Evolutionary conservation across 2,797 vertebrate species (phyloP).

Genomic region (Eupleurogrammus muticus): DNA sequence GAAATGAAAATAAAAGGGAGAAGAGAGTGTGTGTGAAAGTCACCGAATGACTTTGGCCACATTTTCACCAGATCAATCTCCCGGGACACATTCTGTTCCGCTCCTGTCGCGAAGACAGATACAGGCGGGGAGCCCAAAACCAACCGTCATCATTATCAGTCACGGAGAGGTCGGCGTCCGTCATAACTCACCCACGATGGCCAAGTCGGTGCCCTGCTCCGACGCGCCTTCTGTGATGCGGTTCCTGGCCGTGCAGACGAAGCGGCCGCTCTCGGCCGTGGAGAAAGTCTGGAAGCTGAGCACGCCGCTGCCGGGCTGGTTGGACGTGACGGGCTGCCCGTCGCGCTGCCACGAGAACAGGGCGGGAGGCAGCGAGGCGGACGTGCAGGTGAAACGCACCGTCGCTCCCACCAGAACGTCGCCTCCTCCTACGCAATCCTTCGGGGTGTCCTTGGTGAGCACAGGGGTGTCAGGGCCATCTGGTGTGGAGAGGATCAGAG

Average conservation of each 20-base stretch:
- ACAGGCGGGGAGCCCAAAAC: conserved; percentile 57
- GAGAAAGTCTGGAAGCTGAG: conserved; percentile 81
- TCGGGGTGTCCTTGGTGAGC: conserved; percentile 66
- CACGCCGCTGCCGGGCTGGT: conserved; percentile 68
- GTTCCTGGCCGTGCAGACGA: conserved; percentile 79
- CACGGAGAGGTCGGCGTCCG: conserved; percentile 47
- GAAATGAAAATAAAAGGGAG: conserved; percentile 45
- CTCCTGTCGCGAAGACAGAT: conserved; percentile 74
- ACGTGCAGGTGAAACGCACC: conserved; percentile 76
- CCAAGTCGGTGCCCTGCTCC: conserved; percentile 64
- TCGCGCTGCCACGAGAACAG: conserved; percentile 78
- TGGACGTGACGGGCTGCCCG: conserved; percentile 62
- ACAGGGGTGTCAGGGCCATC: conserved; percentile 84
- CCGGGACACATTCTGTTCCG: conserved; percentile 55
- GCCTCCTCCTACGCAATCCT: conserved; percentile 78
- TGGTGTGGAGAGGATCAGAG: conserved; percentile 53
- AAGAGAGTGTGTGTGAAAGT: conserved; percentile 50
- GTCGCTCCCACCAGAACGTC: conserved; percentile 78
- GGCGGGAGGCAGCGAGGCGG: conserved; percentile 80
- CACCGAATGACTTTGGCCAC: conserved; percentile 73
- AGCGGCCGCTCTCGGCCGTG: conserved; percentile 73
- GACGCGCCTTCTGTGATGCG: conserved; percentile 67
- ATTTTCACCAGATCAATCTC: conserved; percentile 73
- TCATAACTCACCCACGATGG: conserved; percentile 83
- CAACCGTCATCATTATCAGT: conserved; percentile 65